phyloP scores from a whole-genome alignment of 2,113 vertebrate genomes.

The Pachycephala philippinensis region DNA sequence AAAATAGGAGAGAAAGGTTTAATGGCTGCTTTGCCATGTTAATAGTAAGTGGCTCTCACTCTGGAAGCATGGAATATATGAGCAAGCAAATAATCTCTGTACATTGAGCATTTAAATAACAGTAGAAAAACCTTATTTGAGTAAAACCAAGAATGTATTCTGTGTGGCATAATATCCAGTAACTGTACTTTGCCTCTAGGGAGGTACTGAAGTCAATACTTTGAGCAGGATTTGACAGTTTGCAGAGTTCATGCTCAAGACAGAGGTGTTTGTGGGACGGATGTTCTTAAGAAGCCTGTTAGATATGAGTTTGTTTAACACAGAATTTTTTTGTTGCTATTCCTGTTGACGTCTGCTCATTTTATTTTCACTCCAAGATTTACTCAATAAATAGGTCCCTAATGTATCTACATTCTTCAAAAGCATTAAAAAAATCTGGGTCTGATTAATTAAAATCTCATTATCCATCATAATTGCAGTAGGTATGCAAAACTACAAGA shows the following conservation, averaged over 20 bases:
- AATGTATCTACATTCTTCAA: background rate
- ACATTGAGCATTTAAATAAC: background rate
- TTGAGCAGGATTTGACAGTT: background rate
- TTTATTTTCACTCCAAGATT: background rate
- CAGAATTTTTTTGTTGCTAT: background rate
- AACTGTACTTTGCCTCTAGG: background rate
- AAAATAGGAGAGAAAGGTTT: background rate
- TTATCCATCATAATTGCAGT: conserved; percentile 71
- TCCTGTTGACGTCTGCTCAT: background rate
- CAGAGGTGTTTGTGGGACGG: background rate
- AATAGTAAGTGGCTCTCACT: background rate
- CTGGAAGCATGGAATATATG: background rate
- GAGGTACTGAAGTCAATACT: background rate
- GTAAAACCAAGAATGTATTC: background rate
- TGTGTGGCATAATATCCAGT: background rate
- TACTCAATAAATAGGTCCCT: conserved; percentile 19
- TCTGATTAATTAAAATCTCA: conserved; percentile 76
- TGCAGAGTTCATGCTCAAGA: background rate
- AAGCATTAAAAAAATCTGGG: conserved; percentile 22
- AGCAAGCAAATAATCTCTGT: background rate
- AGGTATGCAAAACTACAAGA: conserved; percentile 34
- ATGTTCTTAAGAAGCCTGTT: background rate
- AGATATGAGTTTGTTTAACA: background rate
- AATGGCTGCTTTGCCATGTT: background rate
- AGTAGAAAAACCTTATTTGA: background rate